Evolutionary conservation across 2,888 invertebrate species (phyloP).

Genomic region (Pemphredon lugubris): DNA sequence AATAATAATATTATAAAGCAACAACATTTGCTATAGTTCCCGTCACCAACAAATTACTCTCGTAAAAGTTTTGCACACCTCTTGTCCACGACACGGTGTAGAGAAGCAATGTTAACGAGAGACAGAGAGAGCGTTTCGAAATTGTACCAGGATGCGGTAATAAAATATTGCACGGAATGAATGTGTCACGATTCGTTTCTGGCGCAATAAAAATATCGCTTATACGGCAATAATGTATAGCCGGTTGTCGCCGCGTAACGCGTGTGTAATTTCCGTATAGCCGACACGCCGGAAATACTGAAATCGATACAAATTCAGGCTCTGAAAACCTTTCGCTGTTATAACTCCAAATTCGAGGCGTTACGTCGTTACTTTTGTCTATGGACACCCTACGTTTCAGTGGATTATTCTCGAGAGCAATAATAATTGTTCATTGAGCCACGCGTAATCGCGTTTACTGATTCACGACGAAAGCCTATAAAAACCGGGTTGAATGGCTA

Average conservation of each 20-base stretch:
- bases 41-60: too few relatives aligned
- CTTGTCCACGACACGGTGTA: background rate
- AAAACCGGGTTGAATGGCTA: too few relatives aligned
- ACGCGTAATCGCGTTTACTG: too few relatives aligned
- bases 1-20: too few relatives aligned
- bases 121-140: background rate
- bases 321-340: slow-evolving; percentile 5
- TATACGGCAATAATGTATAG: slow-evolving; percentile 41
- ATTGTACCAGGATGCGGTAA: slow-evolving; percentile 12
- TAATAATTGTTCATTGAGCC: too few relatives aligned
- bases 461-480: too few relatives aligned
- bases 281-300: slow-evolving; percentile 24
- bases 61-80: too few relatives aligned
- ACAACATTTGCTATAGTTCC: too few relatives aligned
- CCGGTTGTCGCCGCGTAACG: slow-evolving; percentile 46
- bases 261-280: slow-evolving; percentile 51
- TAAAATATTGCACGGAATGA: slow-evolving; percentile 40
- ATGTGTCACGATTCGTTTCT: slow-evolving; percentile 40
- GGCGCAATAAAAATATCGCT: slow-evolving; percentile 47
- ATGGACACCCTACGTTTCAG: too few relatives aligned
- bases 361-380: too few relatives aligned
- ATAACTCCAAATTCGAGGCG: too few relatives aligned
- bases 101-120: background rate
- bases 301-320: slow-evolving; percentile 41
- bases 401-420: too few relatives aligned